Evolutionary conservation across 2,888 invertebrate genomes (phyloP), one percentile per base, ranked within the genome.

Genomic region (Liodrosophila aerea): DNA sequence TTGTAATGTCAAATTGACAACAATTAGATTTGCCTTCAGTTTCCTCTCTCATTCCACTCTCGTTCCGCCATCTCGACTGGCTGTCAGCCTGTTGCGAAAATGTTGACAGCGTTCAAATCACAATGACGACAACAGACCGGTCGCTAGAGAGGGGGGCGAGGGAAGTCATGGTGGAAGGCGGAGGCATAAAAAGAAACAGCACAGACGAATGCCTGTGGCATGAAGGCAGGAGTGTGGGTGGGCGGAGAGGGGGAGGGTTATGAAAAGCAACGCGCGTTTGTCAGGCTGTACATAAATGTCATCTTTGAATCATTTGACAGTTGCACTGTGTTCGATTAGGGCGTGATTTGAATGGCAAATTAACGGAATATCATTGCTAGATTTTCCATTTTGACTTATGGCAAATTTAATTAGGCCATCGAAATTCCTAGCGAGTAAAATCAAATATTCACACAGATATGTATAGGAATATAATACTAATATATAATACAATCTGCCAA

Each of bases 31-130:
- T 59, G 37, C 56, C 49, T 37, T 11, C 4, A 16, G 27, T 30
- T 37, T 7, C 7, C 9, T 30, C 11, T 12, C 7, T 13, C 29
- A 5, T 11, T 22, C 9, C 43, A 4, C 16, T 31, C 8, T 8
- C 8, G 15, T 16, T 16, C 2, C 29, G n/a, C 16, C 22, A 18
- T 31, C 36, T 56, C 5, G 31, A 22, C 27, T 40, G 53, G 36
- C 61, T 66, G 77, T 74, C 75, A 66, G 60, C 33, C 44, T 57
- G 64, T 65, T 71, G 72, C 54, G 56, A 72, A 74, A 74, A 76
- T 80, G 76, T 80, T 80, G 78, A 80, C 78, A 83, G 78, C 83
- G 83, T 83, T 83, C 76, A 83, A 80, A 83, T 80, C 83, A 80
- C 64, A 76, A 73, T 73, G 58, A 56, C 68, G 72, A 64, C 73